Percentiles rank a stretch among this genome's conserved stretches.
Evolutionary conservation across 2,797 vertebrate species (phyloP).

Genomic region (Dicrostonyx torquatus): DNA sequence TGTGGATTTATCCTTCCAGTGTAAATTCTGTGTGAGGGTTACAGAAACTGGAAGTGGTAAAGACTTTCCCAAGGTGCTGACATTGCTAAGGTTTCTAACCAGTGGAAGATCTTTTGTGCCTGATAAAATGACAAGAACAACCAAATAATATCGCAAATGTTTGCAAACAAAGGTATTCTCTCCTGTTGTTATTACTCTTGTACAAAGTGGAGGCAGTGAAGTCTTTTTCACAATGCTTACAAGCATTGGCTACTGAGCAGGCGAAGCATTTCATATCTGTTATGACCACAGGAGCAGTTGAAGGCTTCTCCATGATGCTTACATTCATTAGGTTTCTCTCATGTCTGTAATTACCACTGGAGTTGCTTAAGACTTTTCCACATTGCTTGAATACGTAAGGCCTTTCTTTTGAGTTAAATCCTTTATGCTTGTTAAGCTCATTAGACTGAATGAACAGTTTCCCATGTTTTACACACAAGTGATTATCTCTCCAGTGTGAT

Average conservation of each 20-base stretch:
- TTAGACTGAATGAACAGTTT: background rate
- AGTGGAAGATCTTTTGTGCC: background rate
- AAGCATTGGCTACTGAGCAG: background rate
- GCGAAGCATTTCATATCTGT: background rate
- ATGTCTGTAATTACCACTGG: too few relatives aligned
- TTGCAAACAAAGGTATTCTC: background rate
- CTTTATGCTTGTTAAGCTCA: too few relatives aligned
- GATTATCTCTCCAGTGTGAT: too few relatives aligned
- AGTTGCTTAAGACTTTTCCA: too few relatives aligned
- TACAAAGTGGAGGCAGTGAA: background rate
- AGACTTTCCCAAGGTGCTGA: background rate
- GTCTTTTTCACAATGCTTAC: background rate
- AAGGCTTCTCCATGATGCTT: too few relatives aligned
- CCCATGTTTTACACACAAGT: background rate
- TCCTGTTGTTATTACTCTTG: background rate
- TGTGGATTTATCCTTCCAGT: too few relatives aligned
- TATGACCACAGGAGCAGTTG: background rate
- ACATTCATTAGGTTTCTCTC: too few relatives aligned
- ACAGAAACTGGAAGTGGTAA: background rate
- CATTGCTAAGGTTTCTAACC: background rate
- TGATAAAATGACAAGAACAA: background rate
- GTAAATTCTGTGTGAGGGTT: background rate
- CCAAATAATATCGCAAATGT: background rate
- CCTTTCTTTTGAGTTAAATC: background rate
- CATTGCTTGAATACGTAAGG: background rate